Evolutionary conservation across 2,888 invertebrate species (phyloP), one percentile per base, ranked within the genome.

Genomic region (Sesia apiformis): DNA sequence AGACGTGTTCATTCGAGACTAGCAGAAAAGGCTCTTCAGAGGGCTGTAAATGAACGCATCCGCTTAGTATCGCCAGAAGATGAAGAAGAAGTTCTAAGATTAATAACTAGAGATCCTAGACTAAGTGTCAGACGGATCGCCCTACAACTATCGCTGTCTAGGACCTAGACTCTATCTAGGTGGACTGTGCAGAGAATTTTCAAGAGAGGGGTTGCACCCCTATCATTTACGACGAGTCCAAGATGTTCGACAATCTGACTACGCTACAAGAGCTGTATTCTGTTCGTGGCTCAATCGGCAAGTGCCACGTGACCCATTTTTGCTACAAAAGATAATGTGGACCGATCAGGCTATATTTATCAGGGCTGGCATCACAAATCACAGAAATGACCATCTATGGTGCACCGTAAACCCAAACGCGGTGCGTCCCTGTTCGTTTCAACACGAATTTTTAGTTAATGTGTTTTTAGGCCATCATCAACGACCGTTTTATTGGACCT

Each of bases 271-370:
- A 4, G 49, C n/a, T 6, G 49, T 49, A n/a, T 49, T 49, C n/a
- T n/a, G 49, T 49, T 4, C 49, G 49, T 49, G 49, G 49, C 5
- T 49, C 7, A 49, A 49, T n/a, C 7, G 49, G n/a, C 5, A n/a
- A 49, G 8, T 49, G 4, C 49, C 5, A 4, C 7, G 4, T 4
- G 49, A n/a, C 4, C 49, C 49, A 5, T 4, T 4, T 52, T 53
- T 56, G 42, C 8, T 56, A 8, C 6, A 42, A 7, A 7, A 39
- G n/a, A 56, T 56, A 38, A 38, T 56, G 53, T 56, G 56, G 53
- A 56, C 56, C 6, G 56, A 53, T 39, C 50, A 56, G 42, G 56
- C 52, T 4, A 56, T 23, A 42, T 56, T 56, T 42, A 56, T 49
- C 23, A 52, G 55, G 42, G 52, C 55, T 7, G 55, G 55, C 4